phyloP scores from a whole-genome alignment of 2,888 invertebrate genomes.

The Hedychridium roseum region DNA sequence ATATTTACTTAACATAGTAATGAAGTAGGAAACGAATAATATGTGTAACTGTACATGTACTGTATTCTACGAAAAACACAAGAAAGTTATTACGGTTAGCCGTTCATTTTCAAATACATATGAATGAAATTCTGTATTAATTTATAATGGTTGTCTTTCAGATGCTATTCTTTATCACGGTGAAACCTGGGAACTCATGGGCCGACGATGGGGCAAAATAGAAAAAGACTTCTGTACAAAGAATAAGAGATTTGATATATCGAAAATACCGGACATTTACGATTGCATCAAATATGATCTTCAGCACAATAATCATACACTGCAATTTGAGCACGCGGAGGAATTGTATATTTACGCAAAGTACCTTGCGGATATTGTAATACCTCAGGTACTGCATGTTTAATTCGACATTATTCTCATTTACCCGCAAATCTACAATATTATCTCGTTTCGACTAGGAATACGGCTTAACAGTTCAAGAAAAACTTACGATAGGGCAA shows the following conservation, averaged over 20 bases:
- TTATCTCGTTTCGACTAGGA: conserved; percentile 70
- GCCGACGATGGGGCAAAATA: conserved; percentile 96
- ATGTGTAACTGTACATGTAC: no score
- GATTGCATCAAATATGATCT: conserved; percentile 99
- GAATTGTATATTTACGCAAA: conserved; percentile 95
- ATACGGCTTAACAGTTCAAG: conserved; percentile 94
- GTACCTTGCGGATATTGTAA: conserved; percentile 97
- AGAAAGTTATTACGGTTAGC: no score
- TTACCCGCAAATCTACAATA: background rate
- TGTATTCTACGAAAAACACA: no score
- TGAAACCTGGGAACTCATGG: conserved; percentile 99
- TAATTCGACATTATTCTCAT: background rate
- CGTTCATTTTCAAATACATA: no score
- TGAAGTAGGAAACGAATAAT: no score
- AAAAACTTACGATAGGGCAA: conserved; percentile 95
- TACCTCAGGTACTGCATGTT: conserved; percentile 80
- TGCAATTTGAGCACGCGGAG: conserved; percentile 92
- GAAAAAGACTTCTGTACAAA: conserved; percentile 98
- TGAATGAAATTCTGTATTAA: no score
- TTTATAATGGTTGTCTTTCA: conserved; percentile 61
- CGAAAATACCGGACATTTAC: conserved; percentile 99
- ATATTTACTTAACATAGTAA: no score
- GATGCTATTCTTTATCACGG: conserved; percentile 96
- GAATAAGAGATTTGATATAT: conserved; percentile 93
- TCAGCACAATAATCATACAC: conserved; percentile 95